Conservation (phyloP, 1,140 invertebrate species). For the Pseudobourletiella spinata region DNA sequence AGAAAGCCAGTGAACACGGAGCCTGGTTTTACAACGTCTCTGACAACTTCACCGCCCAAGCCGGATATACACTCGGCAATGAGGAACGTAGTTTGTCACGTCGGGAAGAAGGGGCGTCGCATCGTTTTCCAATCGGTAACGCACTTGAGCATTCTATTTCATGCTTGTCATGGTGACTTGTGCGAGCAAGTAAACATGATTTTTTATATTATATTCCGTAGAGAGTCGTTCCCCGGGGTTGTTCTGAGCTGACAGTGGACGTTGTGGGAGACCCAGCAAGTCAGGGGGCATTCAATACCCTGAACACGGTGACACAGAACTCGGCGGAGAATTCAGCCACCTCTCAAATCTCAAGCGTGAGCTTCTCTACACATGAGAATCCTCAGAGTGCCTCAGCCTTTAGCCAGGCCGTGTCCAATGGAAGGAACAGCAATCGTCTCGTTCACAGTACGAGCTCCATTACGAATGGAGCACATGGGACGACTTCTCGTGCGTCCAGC, state of each 20-base stretch:
- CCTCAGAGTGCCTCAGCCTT: slow-evolving; percentile 32
- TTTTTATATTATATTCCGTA: too few species aligned
- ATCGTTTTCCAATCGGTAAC: slow-evolving; percentile 34
- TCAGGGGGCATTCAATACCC: slow-evolving; percentile 17
- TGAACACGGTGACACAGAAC: slow-evolving; percentile 33
- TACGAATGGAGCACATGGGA: slow-evolving; percentile 28
- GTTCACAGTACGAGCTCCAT: slow-evolving; percentile 32
- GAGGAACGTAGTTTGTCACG: slow-evolving; percentile 33
- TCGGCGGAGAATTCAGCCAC: slow-evolving; percentile 35
- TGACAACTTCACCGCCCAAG: slow-evolving; percentile 1
- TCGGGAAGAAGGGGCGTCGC: slow-evolving; percentile 33
- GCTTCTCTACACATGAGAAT: slow-evolving; percentile 31
- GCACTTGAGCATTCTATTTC: too few species aligned
- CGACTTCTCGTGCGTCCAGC: slow-evolving; percentile 27
- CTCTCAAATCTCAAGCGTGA: slow-evolving; percentile 34
- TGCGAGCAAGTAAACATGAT: too few species aligned
- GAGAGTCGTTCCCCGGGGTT: slow-evolving; percentile 33
- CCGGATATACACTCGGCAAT: slow-evolving; percentile 26
- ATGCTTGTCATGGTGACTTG: too few species aligned
- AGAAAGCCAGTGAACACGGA: slow-evolving; percentile 25
- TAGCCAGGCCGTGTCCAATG: slow-evolving; percentile 30
- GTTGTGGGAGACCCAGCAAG: slow-evolving; percentile 19
- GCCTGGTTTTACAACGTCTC: neutral
- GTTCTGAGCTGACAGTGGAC: slow-evolving; percentile 32
- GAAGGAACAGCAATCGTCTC: slow-evolving; percentile 28